Evolutionary conservation across 2,797 vertebrate genomes (phyloP), one percentile per base, ranked within the genome.

Genomic region (Taenioides sp.): DNA sequence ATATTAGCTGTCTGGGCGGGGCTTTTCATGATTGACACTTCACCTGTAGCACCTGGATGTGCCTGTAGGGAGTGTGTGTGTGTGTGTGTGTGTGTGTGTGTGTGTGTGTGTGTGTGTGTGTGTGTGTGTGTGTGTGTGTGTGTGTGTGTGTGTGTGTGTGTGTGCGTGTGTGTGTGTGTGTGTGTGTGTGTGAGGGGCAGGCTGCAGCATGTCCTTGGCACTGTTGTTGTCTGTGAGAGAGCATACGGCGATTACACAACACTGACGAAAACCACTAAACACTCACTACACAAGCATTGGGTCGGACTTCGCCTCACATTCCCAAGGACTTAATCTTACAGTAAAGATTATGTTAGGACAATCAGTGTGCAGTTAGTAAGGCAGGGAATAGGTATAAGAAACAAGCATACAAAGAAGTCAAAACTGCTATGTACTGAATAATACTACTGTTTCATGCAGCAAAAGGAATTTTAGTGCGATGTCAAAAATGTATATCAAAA

Each of bases 41-140:
- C 11, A 23, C 64, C 73, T 14, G 7, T 23, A 77, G 75, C 88
- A 91, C 80, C 88, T 87, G 82, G 75, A 77, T 28, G 70, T 65
- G 79, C 72, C 62, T 65, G 28, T 58, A 75, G 80, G 69, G 75
- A 86, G 80, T 82, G 82, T 86, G 82, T 89, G 86, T 78, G 82
- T 89, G 85, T 89, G 80, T 81, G 82, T 86, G 82, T 89, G 86
- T 78, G 82, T 89, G 85, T 89, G 80, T 81, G 82, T 86, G 82
- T 89, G 86, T 78, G 82, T 89, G 85, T 89, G 80, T 81, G 82
- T 86, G 82, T 89, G 86, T 78, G 82, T 89, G 85, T 89, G 80
- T 81, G 82, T 86, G 82, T 89, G 86, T 78, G 82, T 89, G 85
- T 89, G 80, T 81, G 82, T 86, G 82, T 89, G 80, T 82, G 82